Base-by-base conservation (phyloP, 2,113 vertebrate genomes). In the Globicephala melas region DNA sequence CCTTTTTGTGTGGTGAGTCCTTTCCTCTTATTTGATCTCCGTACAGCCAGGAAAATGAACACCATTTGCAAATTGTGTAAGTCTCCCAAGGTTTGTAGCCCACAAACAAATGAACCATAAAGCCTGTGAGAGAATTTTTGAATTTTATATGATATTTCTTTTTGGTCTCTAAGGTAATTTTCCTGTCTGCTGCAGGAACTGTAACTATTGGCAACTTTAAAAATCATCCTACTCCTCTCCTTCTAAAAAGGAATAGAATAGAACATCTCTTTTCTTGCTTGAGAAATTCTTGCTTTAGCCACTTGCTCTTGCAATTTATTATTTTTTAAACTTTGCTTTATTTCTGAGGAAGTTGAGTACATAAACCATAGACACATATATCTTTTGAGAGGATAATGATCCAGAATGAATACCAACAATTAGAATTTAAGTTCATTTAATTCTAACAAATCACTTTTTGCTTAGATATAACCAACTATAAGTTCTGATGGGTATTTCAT, bases 91-190 rank as follows among this genome's bases (percentile, higher is more conserved):
- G 92, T 84, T 95, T 80, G 36, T 96, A 87, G 14, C 53, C 88
- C 60, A 92, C 74, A 92, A 65, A 65, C 82, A 85, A 58, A 33
- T 82, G 82, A 96, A 55, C 74, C 14, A 5, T 89, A 58, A 94
- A 84, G 50, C 68, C 65, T 87, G 18, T 74, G 76, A 83, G 12
- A 94, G 79, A 89, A 91, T 38, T 96, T 95, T 76, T 87, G 28
- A 81, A 77, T 80, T 90, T 73, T 97, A 68, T 79, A 31, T 95
- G 36, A 21, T 91, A 58, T 89, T 73, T 96, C 44, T 93, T 91
- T 91, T 1, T 67, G 53, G 14, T 89, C 81, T 86, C 58, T 82
- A 74, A 94, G 31, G 25, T 81, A 80, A 89, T 68, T 89, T 96
- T 96, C 7, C 50, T 95, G 4, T 92, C 36, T 15, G n/a, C 13